A percentile compares a stretch with the other conserved stretches of the same genome.
Conservation (phyloP, 2,113 vertebrate genomes). For the Progne subis region DNA sequence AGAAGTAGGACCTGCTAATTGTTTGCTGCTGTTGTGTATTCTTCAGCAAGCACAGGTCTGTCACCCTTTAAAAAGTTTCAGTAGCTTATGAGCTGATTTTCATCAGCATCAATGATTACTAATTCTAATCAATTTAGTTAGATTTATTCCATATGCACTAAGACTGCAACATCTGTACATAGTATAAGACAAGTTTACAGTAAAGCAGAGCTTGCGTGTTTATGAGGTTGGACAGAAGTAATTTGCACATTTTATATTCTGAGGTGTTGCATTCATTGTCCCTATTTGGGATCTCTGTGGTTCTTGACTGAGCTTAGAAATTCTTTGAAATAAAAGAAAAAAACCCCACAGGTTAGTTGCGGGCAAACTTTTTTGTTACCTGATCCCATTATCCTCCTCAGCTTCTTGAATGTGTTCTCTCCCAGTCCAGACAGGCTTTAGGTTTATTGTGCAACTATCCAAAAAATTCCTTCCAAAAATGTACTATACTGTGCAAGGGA, state of each 20-base stretch:
- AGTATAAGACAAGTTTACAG: neutral
- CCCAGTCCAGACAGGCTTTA: neutral
- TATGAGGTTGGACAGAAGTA: neutral
- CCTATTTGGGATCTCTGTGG: neutral
- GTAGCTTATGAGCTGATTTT: neutral
- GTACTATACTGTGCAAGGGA: neutral
- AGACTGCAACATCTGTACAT: neutral
- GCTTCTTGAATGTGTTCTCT: neutral
- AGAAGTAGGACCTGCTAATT: neutral
- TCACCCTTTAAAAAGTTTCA: neutral
- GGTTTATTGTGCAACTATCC: neutral
- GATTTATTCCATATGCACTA: neutral
- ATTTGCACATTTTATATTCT: neutral
- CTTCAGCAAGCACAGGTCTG: neutral
- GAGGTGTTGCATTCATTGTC: neutral
- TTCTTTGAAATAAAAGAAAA: neutral
- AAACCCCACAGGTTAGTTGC: neutral
- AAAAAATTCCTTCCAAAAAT: neutral
- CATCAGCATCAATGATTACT: neutral
- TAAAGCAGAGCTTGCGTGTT: accelerated
- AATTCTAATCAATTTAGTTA: neutral
- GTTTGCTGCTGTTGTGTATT: neutral
- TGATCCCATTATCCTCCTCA: neutral
- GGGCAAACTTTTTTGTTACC: neutral
- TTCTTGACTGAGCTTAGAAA: neutral